Evolutionary conservation across 2,797 vertebrate species (phyloP), one percentile per base, ranked within the genome.

Genomic region (Ateles fusciceps): DNA sequence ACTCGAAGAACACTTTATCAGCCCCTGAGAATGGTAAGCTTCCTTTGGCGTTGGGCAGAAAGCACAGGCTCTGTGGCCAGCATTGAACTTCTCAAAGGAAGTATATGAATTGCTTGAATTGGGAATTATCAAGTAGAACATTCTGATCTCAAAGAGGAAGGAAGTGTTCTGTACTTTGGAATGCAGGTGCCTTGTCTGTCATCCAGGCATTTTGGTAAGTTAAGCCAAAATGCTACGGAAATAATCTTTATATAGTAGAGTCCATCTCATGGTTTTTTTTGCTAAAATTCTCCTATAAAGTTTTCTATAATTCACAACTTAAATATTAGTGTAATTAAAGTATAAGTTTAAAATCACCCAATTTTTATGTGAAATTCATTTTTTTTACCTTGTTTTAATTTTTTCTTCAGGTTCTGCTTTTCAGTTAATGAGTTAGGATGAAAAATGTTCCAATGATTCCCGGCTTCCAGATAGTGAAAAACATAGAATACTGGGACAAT

Each of bases 401-500:
- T 99, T 95, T 96, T 98, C 95, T 98, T 98, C 97, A 99, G 89
- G 4, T 97, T 71, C 6, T 97, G 80, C 33, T 98, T 98, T 76
- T 92, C 98, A 9, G 30, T 97, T 10, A 97, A 24, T 83, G 98
- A 83, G 71, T 99, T 89, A 0, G 91, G 30, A 15, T 98, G 98
- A 96, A 99, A 97, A 7, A 99, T 17, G 7, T 96, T 46, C 99
- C 99, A 99, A 57, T 95, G 97, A 0, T 98, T 3, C 0, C 98
- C 98, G 3, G 97, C 95, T 96, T 99, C 99, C 98, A 99, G 98
- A 98, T 99, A 99, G 59, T 96, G 99, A 85, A 98, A 99, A 17
- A 99, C 98, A 48, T 99, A 99, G 78, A 99, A 98, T 1, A 99
- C 42, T 0, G 99, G 99, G 44, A 98, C 98, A 8, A 99, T 39